A percentile compares a stretch with the other conserved stretches of the same genome.
phyloP scores from a whole-genome alignment of 2,888 invertebrate species.

The Drosophila ustulata region DNA sequence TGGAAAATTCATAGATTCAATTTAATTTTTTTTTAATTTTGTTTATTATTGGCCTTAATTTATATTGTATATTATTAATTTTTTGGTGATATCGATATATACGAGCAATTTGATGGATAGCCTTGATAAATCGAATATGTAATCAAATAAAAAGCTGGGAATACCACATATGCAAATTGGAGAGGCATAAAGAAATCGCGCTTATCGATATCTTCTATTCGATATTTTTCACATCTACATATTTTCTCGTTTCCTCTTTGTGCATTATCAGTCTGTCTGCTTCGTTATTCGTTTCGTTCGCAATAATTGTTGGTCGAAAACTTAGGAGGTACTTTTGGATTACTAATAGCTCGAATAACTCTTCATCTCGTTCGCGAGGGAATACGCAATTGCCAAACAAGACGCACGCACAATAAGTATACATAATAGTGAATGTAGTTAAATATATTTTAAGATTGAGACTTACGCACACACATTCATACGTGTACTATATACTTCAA shows the following conservation, averaged over 20 bases:
- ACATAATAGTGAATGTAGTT: constrained; percentile 15
- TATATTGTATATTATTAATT: background rate
- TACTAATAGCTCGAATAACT: constrained; percentile 31
- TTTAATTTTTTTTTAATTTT: too few species aligned
- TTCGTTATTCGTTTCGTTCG: constrained; percentile 52
- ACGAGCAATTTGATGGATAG: background rate
- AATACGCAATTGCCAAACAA: constrained; percentile 14
- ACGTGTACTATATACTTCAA: constrained; percentile 53
- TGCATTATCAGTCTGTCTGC: constrained; percentile 54
- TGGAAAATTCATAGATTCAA: too few species aligned
- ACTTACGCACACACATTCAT: constrained; percentile 31
- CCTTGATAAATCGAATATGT: background rate
- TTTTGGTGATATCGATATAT: constrained; percentile 1
- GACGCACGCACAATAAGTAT: constrained; percentile 22
- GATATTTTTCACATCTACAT: constrained; percentile 42
- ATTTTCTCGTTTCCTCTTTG: constrained; percentile 47
- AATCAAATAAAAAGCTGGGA: background rate
- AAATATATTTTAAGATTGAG: constrained; percentile 22
- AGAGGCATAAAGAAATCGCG: background rate
- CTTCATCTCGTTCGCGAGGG: constrained; percentile 14
- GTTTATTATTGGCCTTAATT: background rate
- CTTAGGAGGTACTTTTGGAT: constrained; percentile 31
- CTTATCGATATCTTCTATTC: constrained; percentile 38
- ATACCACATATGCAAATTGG: background rate
- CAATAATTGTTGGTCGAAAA: constrained; percentile 52